These are phyloP conservation scores for Mesitornis unicolor DNA, from an alignment of 2,113 vertebrate genomes.

Conservation along the genomic window DNA sequence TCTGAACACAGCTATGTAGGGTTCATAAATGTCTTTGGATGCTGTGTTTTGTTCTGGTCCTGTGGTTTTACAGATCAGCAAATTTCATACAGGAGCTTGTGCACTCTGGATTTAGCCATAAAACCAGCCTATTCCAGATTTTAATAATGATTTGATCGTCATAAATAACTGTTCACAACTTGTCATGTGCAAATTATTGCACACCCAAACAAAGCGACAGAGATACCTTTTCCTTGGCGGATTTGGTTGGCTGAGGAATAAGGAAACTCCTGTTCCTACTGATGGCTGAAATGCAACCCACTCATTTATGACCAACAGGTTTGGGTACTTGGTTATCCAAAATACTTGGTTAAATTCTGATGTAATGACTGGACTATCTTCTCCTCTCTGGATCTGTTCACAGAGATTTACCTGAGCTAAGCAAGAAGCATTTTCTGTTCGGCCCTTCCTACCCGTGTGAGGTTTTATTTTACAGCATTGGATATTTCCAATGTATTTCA, in stretches of 20 bases:
- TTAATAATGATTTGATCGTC: neutral
- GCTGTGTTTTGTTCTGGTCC: neutral
- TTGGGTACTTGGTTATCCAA: neutral
- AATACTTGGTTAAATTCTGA: neutral
- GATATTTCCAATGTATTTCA: neutral
- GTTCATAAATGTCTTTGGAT: neutral
- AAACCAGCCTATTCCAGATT: fast-evolving
- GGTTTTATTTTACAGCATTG: neutral
- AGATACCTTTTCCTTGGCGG: neutral
- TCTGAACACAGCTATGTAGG: neutral
- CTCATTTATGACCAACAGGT: neutral
- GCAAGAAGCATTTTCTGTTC: neutral
- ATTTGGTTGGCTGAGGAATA: neutral
- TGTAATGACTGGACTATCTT: neutral
- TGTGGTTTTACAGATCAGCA: neutral
- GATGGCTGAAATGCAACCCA: neutral
- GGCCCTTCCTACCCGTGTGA: neutral
- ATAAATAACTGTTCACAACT: neutral
- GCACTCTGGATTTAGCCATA: neutral
- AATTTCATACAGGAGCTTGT: neutral
- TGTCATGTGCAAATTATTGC: neutral
- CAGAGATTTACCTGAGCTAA: neutral
- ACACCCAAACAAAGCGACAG: neutral
- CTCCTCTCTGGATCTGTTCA: neutral
- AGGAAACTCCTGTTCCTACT: neutral